Percentiles rank a stretch among this genome's conserved stretches.
phyloP scores from a whole-genome alignment of 2,797 vertebrate species.

The Thripadectes ignobilis region DNA sequence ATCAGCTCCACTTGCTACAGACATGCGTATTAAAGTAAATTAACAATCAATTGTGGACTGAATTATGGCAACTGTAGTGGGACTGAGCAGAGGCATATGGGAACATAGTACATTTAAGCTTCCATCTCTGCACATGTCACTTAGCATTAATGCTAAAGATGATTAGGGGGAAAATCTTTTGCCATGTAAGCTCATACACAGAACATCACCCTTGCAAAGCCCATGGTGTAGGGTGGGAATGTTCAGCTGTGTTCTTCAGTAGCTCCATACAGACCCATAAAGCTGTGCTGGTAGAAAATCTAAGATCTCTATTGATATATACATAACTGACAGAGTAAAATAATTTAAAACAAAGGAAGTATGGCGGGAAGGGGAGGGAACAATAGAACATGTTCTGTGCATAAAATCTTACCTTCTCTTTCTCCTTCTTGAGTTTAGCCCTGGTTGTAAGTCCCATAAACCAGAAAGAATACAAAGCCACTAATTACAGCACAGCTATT shows the following conservation, averaged over 20 bases:
- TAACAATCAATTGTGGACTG: conserved; percentile 70
- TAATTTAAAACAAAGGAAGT: neutral
- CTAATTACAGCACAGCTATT: neutral
- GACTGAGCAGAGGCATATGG: conserved; percentile 35
- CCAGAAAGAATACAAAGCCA: neutral
- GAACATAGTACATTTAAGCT: conserved; percentile 44
- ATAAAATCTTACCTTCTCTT: neutral
- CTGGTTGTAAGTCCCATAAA: neutral
- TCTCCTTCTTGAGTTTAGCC: conserved; percentile 1
- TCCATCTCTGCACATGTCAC: conserved; percentile 43
- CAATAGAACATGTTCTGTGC: neutral
- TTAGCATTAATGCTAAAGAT: conserved; percentile 53
- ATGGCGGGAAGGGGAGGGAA: neutral
- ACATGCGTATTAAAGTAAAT: conserved; percentile 59
- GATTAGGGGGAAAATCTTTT: conserved; percentile 31
- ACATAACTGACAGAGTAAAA: neutral
- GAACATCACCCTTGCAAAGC: neutral
- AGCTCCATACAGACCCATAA: neutral
- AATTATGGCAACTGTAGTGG: conserved; percentile 66
- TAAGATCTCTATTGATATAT: neutral
- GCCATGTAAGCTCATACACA: neutral
- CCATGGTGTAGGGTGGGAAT: neutral
- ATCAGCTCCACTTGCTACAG: conserved; percentile 57
- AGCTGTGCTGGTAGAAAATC: neutral
- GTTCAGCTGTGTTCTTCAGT: neutral